Evolutionary conservation across 2,888 invertebrate species (phyloP), one percentile per base, ranked within the genome.

Genomic region (Leuctra nigra): DNA sequence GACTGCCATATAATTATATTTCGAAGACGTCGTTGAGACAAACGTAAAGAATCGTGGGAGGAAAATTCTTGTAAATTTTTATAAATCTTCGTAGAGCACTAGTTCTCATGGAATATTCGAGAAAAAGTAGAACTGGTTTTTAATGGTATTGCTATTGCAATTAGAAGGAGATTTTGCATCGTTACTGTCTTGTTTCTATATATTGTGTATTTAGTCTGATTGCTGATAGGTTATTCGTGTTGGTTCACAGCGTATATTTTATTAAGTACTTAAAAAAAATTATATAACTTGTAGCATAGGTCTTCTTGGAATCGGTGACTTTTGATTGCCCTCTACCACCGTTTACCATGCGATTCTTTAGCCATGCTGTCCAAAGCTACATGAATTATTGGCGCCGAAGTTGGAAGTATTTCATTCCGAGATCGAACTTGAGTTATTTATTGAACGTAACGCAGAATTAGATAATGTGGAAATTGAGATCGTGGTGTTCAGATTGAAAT

Each of bases 91-190:
- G n/a, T n/a, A n/a, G n/a, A n/a, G n/a, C n/a, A n/a, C n/a, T n/a
- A 44, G 44, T 44, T 44, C 44, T 20, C 44, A 44, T 44, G 44
- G 29, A 29, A 23, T 44, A 23, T 44, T 44, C 23, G 23, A 16
- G 23, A n/a, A 44, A 20, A 44, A 44, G 23, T 44, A 16, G 44
- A 44, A 44, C 44, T 20, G 44, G 44, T 44, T 44, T 44, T 44
- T 44, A 44, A 44, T 44, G 22, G 44, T 16, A 44, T 44, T 23
- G 44, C 44, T 44, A 39, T 44, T 44, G 44, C 44, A 44, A 44
- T 44, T 44, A 44, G 44, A 20, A 23, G 44, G n/a, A 4, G 41
- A 4, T 18, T n/a, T 23, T 44, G 44, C 44, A 9, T 44, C n/a
- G 38, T 4, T 20, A 4, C 39, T 39, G 39, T 20, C 39, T 18